Evolutionary conservation across 1,140 invertebrate species (phyloP).

Genomic region (Chrysomallon squamiferum): DNA sequence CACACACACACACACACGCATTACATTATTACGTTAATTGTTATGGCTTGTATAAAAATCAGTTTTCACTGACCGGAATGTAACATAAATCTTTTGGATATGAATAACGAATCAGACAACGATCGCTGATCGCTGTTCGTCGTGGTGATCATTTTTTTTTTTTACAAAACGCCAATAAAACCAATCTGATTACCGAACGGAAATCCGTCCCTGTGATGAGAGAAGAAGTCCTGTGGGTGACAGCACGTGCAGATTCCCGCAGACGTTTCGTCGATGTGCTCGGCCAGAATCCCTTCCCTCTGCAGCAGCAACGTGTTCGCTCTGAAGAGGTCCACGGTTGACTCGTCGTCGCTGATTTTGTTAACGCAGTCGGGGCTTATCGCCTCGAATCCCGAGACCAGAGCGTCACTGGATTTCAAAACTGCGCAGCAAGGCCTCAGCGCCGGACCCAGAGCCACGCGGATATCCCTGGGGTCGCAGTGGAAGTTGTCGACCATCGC

Average conservation of each 20-base stretch:
- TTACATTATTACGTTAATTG: too few relatives aligned
- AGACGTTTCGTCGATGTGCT: slow-evolving; percentile 30
- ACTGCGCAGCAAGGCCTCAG: slow-evolving; percentile 26
- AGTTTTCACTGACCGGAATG: too few relatives aligned
- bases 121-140: too few relatives aligned
- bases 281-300: slow-evolving; percentile 22
- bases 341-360: neutral
- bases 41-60: too few relatives aligned
- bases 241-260: slow-evolving; percentile 27
- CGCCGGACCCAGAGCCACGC: slow-evolving; percentile 32
- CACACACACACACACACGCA: too few relatives aligned
- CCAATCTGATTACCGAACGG: slow-evolving; percentile 48
- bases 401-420: slow-evolving; percentile 11
- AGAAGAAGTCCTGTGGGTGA: slow-evolving; percentile 31
- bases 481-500: slow-evolving; percentile 22
- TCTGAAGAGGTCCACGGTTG: slow-evolving; percentile 18
- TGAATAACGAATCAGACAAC: too few relatives aligned
- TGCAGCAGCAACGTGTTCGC: slow-evolving; percentile 28
- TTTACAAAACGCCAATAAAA: slow-evolving; percentile 23
- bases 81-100: too few relatives aligned
- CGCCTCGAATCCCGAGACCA: slow-evolving; percentile 11
- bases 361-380: slow-evolving; percentile 16
- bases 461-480: slow-evolving; percentile 20
- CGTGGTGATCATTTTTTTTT: too few relatives aligned
- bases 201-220: slow-evolving; percentile 29